Conservation (phyloP, 2,888 invertebrate genomes). For the Drosophila nr. perissopoda region DNA sequence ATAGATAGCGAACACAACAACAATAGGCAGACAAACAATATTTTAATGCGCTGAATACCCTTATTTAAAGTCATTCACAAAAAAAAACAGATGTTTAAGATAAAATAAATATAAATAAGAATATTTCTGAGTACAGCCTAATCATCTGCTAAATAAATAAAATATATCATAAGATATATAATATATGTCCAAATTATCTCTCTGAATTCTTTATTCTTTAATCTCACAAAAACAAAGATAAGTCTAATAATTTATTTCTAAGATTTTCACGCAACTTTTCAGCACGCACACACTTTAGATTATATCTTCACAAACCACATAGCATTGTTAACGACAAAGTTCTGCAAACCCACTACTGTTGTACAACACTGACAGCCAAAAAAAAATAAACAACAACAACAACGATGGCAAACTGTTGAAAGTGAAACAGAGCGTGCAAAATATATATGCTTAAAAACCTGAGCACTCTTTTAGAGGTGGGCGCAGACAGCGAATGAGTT, state of each 20-base stretch:
- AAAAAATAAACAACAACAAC: not conserved
- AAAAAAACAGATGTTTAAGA: not conserved
- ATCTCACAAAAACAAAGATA: not conserved
- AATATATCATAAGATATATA: not conserved
- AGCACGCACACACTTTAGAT: constrained; percentile 2
- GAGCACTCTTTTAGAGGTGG: constrained; percentile 31
- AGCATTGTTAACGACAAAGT: constrained; percentile 38
- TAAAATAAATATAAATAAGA: not conserved
- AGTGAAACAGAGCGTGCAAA: constrained; percentile 61
- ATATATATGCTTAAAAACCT: constrained; percentile 63
- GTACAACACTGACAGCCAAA: constrained; percentile 17
- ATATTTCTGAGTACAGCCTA: not conserved
- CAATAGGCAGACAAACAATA: not conserved
- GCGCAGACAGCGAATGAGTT: constrained; percentile 26
- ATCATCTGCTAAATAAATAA: not conserved
- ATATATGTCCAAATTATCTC: not conserved
- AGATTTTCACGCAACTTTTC: constrained; percentile 1
- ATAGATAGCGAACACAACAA: constrained; percentile 3
- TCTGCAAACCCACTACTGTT: constrained; percentile 17
- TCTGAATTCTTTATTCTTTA: not conserved
- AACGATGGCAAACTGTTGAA: constrained; percentile 41
- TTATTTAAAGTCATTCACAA: not conserved
- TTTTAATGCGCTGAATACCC: constrained; percentile 2
- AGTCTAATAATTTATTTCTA: not conserved
- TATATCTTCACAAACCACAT: constrained; percentile 3